Conservation (phyloP, 2,113 vertebrate species). For the Diadophis punctatus region DNA sequence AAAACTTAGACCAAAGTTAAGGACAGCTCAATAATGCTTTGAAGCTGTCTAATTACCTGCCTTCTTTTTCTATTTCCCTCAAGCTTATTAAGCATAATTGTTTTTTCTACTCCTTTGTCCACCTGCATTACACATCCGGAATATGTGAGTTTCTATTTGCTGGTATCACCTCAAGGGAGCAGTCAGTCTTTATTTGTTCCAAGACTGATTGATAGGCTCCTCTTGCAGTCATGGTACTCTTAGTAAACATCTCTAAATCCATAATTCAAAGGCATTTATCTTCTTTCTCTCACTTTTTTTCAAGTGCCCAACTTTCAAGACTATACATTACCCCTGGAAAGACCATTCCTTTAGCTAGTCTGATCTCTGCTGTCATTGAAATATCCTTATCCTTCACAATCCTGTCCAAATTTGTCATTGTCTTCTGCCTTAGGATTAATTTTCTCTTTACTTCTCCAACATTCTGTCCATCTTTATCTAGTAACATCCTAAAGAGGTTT, state of each 20-base stretch:
- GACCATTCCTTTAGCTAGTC: background rate
- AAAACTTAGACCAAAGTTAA: background rate
- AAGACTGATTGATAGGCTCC: background rate
- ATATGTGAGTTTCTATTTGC: background rate
- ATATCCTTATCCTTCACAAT: background rate
- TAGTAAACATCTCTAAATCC: background rate
- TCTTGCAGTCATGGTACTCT: background rate
- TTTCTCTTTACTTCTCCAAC: background rate
- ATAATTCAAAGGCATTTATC: background rate
- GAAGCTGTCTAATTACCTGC: background rate
- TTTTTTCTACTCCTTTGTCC: background rate
- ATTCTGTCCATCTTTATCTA: background rate
- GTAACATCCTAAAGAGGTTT: fast-evolving
- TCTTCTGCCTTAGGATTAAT: background rate
- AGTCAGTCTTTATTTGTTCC: background rate
- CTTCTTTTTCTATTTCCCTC: background rate
- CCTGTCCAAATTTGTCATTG: background rate
- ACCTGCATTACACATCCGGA: background rate
- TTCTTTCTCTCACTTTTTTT: background rate
- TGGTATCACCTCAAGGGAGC: background rate
- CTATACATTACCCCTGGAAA: background rate
- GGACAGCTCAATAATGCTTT: background rate
- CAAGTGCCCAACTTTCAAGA: background rate
- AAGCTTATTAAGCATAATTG: background rate
- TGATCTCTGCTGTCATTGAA: background rate